Evolutionary conservation across 2,113 vertebrate genomes (phyloP), one percentile per base, ranked within the genome.

Genomic region (Sebastes fasciatus): DNA sequence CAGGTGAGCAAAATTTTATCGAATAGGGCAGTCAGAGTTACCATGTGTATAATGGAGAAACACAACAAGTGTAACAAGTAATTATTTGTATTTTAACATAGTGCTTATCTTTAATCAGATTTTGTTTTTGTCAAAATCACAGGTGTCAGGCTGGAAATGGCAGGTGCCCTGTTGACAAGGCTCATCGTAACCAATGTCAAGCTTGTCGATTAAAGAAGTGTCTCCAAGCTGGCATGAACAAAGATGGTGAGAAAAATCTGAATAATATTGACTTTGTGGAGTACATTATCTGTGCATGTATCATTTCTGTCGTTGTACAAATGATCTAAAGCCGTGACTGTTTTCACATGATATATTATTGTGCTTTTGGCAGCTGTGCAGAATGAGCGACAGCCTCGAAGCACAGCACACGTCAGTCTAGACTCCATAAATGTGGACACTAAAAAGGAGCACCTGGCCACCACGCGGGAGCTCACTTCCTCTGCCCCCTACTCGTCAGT

Each of bases 181-280:
- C 97, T 1, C 98, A 99, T 80, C 95, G 98, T 9, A 99, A 98
- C 91, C 98, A 99, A 89, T 98, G 98, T 91, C 98, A 99, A 92
- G 98, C 98, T 57, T 99, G 98, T 81, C 93, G 98, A 40, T 94
- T 99, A 78, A 98, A 97, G 94, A 99, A 97, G 86, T 99, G 98
- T 86, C 94, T 99, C 62, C 97, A 97, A 86, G 96, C 97, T 0
- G 98, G 98, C 80, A 99, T 99, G 98, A 99, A 98, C 93, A 98
- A 98, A 92, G 97, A 99, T 0, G 98, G 98, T 99, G 90, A 96
- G 96, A 66, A 51, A 78, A 55, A 8, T 45, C 12, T 49, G 7
- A 52, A 65, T 60, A 67, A 52, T 5, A 11, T 49, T 2, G 8
- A 9, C 14, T 8, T 8, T 57, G 12, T 48, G 21, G n/a, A 45